Base-by-base conservation (phyloP, 2,113 vertebrate genomes). In the Gambusia holbrooki region DNA sequence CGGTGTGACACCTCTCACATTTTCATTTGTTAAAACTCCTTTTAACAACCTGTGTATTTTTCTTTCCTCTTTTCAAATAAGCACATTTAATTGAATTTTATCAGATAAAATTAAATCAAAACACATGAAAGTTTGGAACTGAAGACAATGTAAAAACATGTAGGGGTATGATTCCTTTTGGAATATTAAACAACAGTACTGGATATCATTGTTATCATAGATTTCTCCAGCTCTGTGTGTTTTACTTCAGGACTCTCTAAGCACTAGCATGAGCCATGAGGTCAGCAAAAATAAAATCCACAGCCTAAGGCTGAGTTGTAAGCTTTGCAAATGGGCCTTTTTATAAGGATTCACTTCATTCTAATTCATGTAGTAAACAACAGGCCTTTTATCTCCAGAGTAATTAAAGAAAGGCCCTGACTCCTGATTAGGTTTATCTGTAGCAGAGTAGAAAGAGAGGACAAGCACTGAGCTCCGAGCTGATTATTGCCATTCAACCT, bases 281-380 rank as follows among this genome's bases (percentile, higher is more conserved):
- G 14, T 48, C 4, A 48, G 13, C 58, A 69, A 48, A 74, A 64
- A 76, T 28, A 66, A 74, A 81, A 48, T 66, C 28, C 64, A 58
- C 40, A 80, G 62, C 8, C 30, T 3, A 32, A 73, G 69, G 69
- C 65, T 73, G 29, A 80, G 61, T 73, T 63, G 66, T 75, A 40
- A 37, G 32, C 69, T 48, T 84, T 65, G 62, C 73, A 81, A 77
- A 86, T 75, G 17, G 64, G 65, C 33, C 65, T 73, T 70, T 12
- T 86, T 87, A 84, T 85, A 88, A 87, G 8, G 10, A 84, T 63
- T 85, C 78, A 76, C 79, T 80, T 82, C 32, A 81, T 77, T 65
- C 54, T 80, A 72, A 91, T 87, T 89, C 79, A 84, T 83, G 76
- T 76, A 85, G 83, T 68, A 86, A 90, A 79, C 80, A 83, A 76